Conservation (phyloP, 2,888 invertebrate species). For the Drepanosiphum platanoidis region DNA sequence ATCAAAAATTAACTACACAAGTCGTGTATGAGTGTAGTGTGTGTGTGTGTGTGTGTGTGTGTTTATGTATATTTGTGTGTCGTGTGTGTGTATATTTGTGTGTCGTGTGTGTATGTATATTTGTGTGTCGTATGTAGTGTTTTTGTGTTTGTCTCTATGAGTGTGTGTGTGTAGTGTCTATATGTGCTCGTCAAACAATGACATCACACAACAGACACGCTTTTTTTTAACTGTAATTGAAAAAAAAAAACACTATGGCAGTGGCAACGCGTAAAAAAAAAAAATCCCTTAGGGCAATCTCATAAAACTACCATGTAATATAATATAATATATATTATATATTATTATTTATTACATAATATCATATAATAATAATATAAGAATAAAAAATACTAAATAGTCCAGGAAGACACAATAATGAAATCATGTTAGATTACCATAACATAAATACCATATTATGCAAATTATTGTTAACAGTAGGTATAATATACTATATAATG, state of each 20-base stretch:
- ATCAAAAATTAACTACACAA: conserved; percentile 23
- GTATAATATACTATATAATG: too few species aligned
- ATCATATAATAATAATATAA: conserved; percentile 38
- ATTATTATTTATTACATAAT: not conserved
- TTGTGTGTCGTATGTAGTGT: not conserved
- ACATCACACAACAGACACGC: not conserved
- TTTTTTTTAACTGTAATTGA: not conserved
- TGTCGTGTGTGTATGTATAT: not conserved
- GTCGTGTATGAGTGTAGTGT: not conserved
- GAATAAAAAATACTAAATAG: conserved; percentile 39
- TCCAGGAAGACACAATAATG: conserved; percentile 53
- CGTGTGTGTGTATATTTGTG: not conserved
- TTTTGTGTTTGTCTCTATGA: not conserved
- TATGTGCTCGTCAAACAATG: not conserved
- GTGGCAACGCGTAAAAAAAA: conserved; percentile 56
- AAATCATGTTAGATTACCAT: conserved; percentile 22
- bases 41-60: not conserved
- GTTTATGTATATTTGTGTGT: not conserved
- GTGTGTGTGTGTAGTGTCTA: not conserved
- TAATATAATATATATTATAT: conserved; percentile 7
- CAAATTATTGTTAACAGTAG: not conserved
- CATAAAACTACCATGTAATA: conserved; percentile 13
- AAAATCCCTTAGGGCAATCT: not conserved
- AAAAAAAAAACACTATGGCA: conserved; percentile 40
- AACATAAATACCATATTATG: conserved; percentile 1